Evolutionary conservation across 2,797 vertebrate species (phyloP).

Genomic region (Acrossocheilus fasciatus): DNA sequence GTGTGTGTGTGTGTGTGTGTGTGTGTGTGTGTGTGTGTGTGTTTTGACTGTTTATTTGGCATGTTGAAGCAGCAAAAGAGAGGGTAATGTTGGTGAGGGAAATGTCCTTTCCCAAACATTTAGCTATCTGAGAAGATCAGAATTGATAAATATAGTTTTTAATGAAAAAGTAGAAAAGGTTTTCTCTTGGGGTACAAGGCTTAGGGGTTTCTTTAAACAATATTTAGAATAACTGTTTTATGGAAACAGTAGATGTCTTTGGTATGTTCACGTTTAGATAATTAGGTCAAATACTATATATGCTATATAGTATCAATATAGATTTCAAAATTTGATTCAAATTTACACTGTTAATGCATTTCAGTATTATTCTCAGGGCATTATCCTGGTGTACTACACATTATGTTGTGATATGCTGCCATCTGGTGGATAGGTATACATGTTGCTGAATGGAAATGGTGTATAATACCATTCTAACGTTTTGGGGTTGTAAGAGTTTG

Average conservation of each 20-base stretch:
- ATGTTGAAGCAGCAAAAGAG: neutral
- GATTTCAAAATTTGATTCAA: neutral
- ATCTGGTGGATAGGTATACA: slow-evolving; percentile 30
- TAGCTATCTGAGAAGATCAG: neutral
- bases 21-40: neutral
- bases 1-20: no score
- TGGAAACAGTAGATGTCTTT: neutral
- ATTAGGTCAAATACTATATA: neutral
- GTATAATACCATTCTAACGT: neutral
- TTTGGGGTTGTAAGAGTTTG: neutral
- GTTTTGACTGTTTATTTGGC: neutral
- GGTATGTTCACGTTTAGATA: neutral
- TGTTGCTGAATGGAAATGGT: neutral
- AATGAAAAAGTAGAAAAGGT: neutral
- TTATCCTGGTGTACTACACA: neutral
- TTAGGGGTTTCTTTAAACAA: neutral
- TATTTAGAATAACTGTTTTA: neutral
- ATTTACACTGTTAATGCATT: neutral
- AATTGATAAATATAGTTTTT: neutral
- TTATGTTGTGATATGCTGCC: slow-evolving; percentile 20
- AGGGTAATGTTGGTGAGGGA: neutral
- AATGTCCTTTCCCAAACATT: neutral
- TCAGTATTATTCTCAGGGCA: neutral
- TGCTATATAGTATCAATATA: neutral
- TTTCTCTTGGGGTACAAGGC: neutral